Evolutionary conservation across 2,888 invertebrate species (phyloP), one percentile per base, ranked within the genome.

Genomic region (Erynnis tages): DNA sequence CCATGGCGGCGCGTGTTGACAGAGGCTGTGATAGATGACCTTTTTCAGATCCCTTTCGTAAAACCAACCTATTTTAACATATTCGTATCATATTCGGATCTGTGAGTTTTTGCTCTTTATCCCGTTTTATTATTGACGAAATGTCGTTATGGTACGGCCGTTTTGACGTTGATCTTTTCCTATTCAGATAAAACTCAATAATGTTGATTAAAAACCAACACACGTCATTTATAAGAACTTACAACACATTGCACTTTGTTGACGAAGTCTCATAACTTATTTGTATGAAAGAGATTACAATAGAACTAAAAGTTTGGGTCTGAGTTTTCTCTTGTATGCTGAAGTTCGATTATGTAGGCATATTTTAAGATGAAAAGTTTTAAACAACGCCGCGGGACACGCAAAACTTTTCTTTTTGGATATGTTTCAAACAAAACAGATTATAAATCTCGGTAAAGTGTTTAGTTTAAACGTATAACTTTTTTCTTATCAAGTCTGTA

Each of bases 21-120:
- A 85, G 74, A 79, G 76, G 75, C 73, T 55, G 73, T 87, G 86
- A 87, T 86, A 74, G 75, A 87, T 77, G 84, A 84, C 69, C 80
- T 72, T 82, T 82, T 84, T 85, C 80, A 74, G 73, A 70, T 71
- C 71, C 71, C 74, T 69, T 52, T 17, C 25, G 25, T 41, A 43
- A 32, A 49, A 32, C 32, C 49, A 40, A 49, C 17, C 25, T 34
- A 23, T 43, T 49, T 48, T 49, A 49, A 40, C 32, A 32, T 49
- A 43, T 41, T 49, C 49, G 27, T 49, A 49, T 49, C 49, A 43
- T 34, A 49, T 49, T 41, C 32, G 32, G 34, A 49, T 49, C 48
- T 40, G 40, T 17, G 40, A 30, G 49, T 49, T 49, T 49, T 49
- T 49, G 49, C 49, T 49, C 49, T 49, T 49, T 49, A 49, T 49